Evolutionary conservation across 2,113 vertebrate genomes (phyloP).

Genomic region (Gymnogyps californianus): DNA sequence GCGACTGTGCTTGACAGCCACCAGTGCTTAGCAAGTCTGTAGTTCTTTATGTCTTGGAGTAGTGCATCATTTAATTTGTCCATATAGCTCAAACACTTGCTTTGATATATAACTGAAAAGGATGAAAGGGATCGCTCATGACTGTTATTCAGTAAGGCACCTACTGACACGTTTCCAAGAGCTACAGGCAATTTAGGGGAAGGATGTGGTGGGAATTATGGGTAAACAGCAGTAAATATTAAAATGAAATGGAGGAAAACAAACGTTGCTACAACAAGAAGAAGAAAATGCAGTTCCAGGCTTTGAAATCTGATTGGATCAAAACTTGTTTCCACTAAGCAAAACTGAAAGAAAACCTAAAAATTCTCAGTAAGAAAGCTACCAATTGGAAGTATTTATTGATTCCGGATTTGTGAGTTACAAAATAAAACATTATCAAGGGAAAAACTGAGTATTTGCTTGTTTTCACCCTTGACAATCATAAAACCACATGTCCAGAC

Average conservation of each 20-base stretch:
- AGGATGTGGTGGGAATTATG: slow-evolving; percentile 9
- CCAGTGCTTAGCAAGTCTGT: not conserved
- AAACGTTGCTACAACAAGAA: not conserved
- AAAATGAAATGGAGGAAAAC: not conserved
- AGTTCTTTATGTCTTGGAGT: not conserved
- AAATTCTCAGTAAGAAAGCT: not conserved
- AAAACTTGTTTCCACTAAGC: not conserved
- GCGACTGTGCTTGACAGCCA: not conserved
- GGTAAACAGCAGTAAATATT: slow-evolving; percentile 38
- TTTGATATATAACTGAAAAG: slow-evolving; percentile 4
- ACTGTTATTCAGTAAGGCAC: not conserved
- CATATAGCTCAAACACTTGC: not conserved
- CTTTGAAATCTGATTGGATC: not conserved
- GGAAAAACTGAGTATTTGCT: not conserved
- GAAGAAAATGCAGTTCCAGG: not conserved
- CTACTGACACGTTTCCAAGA: not conserved
- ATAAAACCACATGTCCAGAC: not conserved
- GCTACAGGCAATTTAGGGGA: not conserved
- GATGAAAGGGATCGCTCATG: not conserved
- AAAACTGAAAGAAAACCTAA: not conserved
- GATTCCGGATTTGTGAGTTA: not conserved
- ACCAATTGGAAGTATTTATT: not conserved
- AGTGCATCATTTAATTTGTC: slow-evolving; percentile 20
- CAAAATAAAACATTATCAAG: not conserved
- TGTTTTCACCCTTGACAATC: not conserved